Base-by-base conservation (phyloP, 1,140 invertebrate genomes). In the Nasonia giraulti region DNA sequence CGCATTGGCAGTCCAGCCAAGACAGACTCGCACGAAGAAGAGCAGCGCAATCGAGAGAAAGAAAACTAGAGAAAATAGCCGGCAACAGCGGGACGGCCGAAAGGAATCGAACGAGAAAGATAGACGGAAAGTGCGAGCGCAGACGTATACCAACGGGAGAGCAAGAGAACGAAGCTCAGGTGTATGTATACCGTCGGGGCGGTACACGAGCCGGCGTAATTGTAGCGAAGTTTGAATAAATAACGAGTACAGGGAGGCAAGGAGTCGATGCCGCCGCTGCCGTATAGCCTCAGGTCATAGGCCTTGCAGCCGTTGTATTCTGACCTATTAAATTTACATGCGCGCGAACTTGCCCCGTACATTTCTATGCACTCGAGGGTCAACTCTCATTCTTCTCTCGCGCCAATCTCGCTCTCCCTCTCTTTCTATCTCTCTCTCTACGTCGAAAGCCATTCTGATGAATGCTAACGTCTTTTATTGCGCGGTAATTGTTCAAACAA, bases 161-260 rank as follows among this genome's bases (percentile, higher is more conserved):
- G 69, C 27, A 27, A 37, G 17, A 17, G 76, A 68, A 37, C 10
- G 23, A 37, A 33, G 71, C 84, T 31, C 77, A 73, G 76, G 68
- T 84, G 47, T 79, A 31, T 68, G 55, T 62, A 62, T 62, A 31
- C 47, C 33, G 31, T 20, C 62, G 62, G 40, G 50, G 71, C 76
- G 76, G 44, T 66, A 40, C 17, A 75, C 31, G 27, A 31, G 44
- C 12, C 14, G 50, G 10, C 27, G 80, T 85, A 86, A 86, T 82
- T 86, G 80, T 80, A 74, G 80, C 69, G n/a, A 62, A 79, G 80
- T 86, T 86, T 86, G 85, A 86, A 86, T 86, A 86, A 86, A 79
- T 83, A 82, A 86, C 80, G 80, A 82, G 80, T n/a, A 2, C 17
- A 12, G 83, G n/a, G 71, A 80, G 55, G 23, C 81, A 73, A 84